Base-by-base conservation (phyloP, 2,888 invertebrate genomes). In the Eupithecia exiguata region DNA sequence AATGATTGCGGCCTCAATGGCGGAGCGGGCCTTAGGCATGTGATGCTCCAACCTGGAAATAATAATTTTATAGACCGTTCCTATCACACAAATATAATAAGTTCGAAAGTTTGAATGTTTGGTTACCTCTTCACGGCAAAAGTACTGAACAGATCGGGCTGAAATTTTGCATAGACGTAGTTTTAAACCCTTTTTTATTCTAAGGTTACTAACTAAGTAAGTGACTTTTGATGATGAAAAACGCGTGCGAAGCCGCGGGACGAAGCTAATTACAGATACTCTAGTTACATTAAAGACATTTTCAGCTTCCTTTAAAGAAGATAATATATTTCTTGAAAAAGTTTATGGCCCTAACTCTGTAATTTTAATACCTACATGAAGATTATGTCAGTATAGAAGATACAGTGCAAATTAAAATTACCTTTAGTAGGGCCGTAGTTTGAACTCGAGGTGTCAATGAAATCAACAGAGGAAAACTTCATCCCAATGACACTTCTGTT, bases 1-100 rank as follows among this genome's bases (percentile, higher is more conserved):
- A 96, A 95, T 80, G 96, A 96, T 84, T 97, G 96, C 78, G 97
- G 97, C 82, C 98, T 95, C 79, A 98, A 94, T 46, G 98, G 98
- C 77, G 98, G 97, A 80, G 98, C 97, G 68, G 98, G 98, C 77
- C 98, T 96, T 86, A 99, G 95, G 91, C 97, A 97, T 83, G 97
- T 97, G 88, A 98, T 96, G 86, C 96, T 97, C 98, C 98, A 98
- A 84, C 96, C 96, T 95, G 88, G 87, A 84, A 63, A 61, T 46
- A 43, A 63, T 21, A n/a, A 25, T 30, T 66, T 61, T 43, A 38
- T 5, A 67, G 9, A 35, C 10, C 12, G 21, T 53, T 53, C 21
- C 21, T 21, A 21, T 7, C 7, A 46, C 7, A 46, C n/a, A n/a
- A 5, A n/a, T 46, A 46, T 46, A 10, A 38, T 38, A 10, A 38